Evolutionary conservation across 2,797 vertebrate genomes (phyloP), one percentile per base, ranked within the genome.

Genomic region (Margarornis squamiger): DNA sequence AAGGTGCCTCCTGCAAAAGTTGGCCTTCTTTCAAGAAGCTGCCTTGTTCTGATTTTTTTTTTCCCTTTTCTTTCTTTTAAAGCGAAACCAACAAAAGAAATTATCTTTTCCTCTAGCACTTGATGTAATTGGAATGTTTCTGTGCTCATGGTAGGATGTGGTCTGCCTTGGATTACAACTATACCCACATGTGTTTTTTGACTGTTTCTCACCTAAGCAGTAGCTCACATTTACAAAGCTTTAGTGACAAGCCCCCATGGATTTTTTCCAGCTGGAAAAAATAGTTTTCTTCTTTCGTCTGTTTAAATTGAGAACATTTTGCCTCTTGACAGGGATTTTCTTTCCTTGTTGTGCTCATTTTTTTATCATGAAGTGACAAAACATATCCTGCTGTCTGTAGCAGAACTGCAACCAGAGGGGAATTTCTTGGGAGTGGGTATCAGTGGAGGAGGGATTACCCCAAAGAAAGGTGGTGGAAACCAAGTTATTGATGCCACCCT

Each of bases 1-100:
- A 76, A 90, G 11, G 48, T 80, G 59, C 66, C 73, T 91, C 63
- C 78, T 92, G 79, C 22, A 7, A 90, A 84, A 76, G 29, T 46
- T 95, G 92, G 77, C 83, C 34, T 67, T 52, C 63, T 79, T 63
- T 85, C 94, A 95, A 81, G 79, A 76, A 92, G 49, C 66, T 90
- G 79, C 48, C 16, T 52, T 73, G 29, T 87, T 88, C 77, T 89
- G 62, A 2, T 18, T 46, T 34, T 59, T 46, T 65, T 52, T 32
- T 23, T 59, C 11, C 11, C 45, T 71, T 52, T 9, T 39, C 23
- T 46, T 45, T 52, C 46, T 74, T 81, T 46, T 4, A 3, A 83
- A 90, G 55, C 57, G 86, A 89, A 92, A 87, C 67, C 48, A 70
- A 79, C 77, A 79, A 85, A 93, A 86, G 73, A 72, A 94, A 92